Conservation (phyloP, 64 coral and sea anemone species). For the Dendronephthya gigantea region DNA sequence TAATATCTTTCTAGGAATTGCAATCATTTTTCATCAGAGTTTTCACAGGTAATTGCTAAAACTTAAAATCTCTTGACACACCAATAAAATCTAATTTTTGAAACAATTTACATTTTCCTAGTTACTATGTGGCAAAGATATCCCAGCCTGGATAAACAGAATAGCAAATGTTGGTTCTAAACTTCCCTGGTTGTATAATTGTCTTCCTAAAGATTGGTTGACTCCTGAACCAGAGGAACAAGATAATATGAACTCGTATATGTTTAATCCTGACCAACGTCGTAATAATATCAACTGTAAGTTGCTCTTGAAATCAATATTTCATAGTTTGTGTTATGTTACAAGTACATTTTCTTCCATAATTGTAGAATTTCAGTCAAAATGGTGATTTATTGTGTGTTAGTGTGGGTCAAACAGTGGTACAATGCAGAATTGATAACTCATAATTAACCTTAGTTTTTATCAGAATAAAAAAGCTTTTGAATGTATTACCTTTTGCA, state of each 20-base stretch:
- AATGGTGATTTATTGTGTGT: too few species aligned
- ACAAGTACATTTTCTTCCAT: background rate
- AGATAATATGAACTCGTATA: conserved; percentile 17
- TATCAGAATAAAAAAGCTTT: too few species aligned
- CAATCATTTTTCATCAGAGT: conserved; percentile 13
- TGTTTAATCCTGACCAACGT: background rate
- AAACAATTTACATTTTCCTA: too few species aligned
- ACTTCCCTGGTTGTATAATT: conserved; percentile 75
- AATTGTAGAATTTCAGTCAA: background rate
- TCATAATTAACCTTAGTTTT: too few species aligned
- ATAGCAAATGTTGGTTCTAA: conserved; percentile 68
- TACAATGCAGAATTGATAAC: too few species aligned
- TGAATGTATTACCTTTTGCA: too few species aligned
- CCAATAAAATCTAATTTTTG: too few species aligned
- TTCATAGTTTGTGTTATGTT: background rate
- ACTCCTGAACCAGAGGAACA: conserved; percentile 65
- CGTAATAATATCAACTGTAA: background rate
- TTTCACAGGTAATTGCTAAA: background rate
- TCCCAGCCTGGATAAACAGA: conserved; percentile 90
- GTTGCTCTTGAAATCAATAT: background rate
- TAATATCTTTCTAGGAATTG: background rate
- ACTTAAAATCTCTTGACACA: too few species aligned
- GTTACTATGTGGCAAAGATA: conserved; percentile 74
- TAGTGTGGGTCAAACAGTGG: too few species aligned
- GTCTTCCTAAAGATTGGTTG: conserved; percentile 86